phyloP scores from a whole-genome alignment of 1,140 invertebrate genomes.

The Agrypnia vestita region DNA sequence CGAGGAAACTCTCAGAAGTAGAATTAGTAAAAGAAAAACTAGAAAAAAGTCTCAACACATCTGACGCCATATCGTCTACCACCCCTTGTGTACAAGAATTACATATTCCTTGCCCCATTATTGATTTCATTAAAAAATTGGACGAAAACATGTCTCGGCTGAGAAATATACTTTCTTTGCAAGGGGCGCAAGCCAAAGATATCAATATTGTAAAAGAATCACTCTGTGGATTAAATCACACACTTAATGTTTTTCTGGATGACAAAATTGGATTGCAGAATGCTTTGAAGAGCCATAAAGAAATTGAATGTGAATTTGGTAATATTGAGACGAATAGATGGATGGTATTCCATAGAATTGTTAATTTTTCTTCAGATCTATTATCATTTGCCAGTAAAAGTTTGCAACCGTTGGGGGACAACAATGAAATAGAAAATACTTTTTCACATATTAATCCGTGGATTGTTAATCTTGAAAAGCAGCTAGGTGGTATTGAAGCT shows the following conservation, averaged over 20 bases:
- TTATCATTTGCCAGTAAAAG: not conserved
- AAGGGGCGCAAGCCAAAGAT: not conserved
- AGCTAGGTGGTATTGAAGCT: not conserved
- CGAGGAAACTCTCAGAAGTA: conserved; percentile 12
- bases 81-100: not conserved
- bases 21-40: conserved; percentile 26
- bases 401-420: not conserved
- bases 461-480: conserved; percentile 17
- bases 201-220: conserved; percentile 4
- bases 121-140: not conserved
- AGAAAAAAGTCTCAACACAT: conserved; percentile 25
- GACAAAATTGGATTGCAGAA: conserved; percentile 3
- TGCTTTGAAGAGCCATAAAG: not conserved
- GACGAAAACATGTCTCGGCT: conserved; percentile 6
- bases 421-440: not conserved
- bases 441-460: not conserved
- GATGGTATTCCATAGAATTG: not conserved
- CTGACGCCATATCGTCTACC: conserved; percentile 37
- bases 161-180: not conserved
- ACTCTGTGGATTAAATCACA: not conserved
- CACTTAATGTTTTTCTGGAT: not conserved
- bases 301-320: not conserved
- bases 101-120: not conserved
- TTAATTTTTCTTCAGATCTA: not conserved
- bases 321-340: not conserved